These are phyloP conservation scores for Drosophila helvetica DNA, from an alignment of 2,888 invertebrate genomes.

Conservation along the genomic window DNA sequence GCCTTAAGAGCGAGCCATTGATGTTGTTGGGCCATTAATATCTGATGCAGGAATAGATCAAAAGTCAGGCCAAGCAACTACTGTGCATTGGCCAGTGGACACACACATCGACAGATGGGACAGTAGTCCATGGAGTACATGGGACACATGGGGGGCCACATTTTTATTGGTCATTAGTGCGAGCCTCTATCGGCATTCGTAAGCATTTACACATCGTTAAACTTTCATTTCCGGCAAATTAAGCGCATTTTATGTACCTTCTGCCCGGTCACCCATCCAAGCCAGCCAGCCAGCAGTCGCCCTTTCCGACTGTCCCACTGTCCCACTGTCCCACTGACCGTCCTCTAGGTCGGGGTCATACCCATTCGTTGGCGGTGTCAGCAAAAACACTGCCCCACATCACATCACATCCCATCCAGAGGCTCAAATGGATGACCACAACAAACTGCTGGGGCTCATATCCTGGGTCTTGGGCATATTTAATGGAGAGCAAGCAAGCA, in stretches of 20 bases:
- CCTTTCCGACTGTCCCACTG: neutral
- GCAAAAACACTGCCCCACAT: constrained; percentile 55
- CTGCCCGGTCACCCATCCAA: constrained; percentile 18
- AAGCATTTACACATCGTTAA: constrained; percentile 80
- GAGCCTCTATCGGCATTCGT: constrained; percentile 76
- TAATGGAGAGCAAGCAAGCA: constrained; percentile 54
- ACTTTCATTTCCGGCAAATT: constrained; percentile 79
- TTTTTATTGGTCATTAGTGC: constrained; percentile 78
- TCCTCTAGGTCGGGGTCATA: constrained; percentile 28
- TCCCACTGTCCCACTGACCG: neutral
- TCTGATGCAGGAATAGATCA: constrained; percentile 71
- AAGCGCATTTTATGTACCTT: constrained; percentile 73
- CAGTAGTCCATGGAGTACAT: too few species aligned
- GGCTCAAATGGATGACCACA: constrained; percentile 53
- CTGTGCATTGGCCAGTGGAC: neutral
- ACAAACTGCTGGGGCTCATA: constrained; percentile 39
- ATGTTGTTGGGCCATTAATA: constrained; percentile 52
- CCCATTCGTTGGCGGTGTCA: constrained; percentile 61
- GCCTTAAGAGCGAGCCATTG: constrained; percentile 50
- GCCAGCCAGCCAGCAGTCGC: neutral
- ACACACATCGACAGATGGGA: constrained; percentile 6
- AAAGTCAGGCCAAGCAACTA: constrained; percentile 53
- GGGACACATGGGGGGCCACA: constrained; percentile 45
- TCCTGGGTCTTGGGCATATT: constrained; percentile 51
- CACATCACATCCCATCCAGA: constrained; percentile 40